Conservation (phyloP, 2,113 vertebrate genomes). For the Channa argus region DNA sequence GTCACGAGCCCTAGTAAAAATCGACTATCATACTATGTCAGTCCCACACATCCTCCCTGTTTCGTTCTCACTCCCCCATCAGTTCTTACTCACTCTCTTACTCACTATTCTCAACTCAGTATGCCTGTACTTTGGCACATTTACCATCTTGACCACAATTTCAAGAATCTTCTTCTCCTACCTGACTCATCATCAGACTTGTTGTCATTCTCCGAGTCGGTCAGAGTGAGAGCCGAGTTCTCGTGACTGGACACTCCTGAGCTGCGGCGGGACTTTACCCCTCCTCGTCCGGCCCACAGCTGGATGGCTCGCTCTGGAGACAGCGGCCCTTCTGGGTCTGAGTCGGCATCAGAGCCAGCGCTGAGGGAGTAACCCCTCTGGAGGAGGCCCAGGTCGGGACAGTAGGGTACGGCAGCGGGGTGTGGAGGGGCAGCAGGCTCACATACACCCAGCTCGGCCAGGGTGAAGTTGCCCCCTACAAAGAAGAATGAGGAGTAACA, state of each 20-base stretch:
- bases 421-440: constrained; percentile 89
- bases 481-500: constrained; percentile 51
- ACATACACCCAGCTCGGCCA: constrained; percentile 94
- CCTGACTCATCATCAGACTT: constrained; percentile 94
- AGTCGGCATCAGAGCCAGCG: constrained; percentile 91
- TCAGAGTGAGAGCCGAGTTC: constrained; percentile 93
- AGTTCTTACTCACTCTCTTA: neutral
- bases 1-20: neutral
- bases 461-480: constrained; percentile 91
- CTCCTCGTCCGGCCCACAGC: constrained; percentile 88
- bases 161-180: constrained; percentile 74
- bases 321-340: constrained; percentile 93
- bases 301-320: constrained; percentile 93
- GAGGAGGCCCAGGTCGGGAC: constrained; percentile 92
- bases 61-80: constrained; percentile 17
- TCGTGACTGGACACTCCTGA: constrained; percentile 93
- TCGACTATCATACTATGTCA: neutral
- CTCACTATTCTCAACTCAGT: neutral
- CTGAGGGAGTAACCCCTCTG: constrained; percentile 93
- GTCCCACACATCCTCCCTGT: neutral
- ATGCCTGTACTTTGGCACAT: neutral
- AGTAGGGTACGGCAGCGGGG: constrained; percentile 87
- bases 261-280: constrained; percentile 91
- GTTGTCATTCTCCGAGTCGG: constrained; percentile 94
- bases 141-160: neutral